Base-by-base conservation (phyloP, 2,888 invertebrate genomes). In the Troides aeacus region DNA sequence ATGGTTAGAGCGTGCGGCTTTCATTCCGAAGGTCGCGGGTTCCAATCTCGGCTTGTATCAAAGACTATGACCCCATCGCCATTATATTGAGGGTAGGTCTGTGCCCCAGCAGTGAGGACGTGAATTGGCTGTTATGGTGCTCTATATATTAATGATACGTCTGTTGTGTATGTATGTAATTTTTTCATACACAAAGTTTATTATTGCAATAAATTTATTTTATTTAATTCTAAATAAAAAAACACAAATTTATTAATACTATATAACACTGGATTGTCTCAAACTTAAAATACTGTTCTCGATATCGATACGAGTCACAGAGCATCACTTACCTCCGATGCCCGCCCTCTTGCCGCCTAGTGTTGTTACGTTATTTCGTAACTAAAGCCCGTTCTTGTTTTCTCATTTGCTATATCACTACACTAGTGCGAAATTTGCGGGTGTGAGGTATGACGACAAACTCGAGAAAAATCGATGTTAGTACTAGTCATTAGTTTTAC, bases 321-420 rank as follows among this genome's bases (percentile, higher is more conserved):
- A 59, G 60, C 21, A 68, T 66, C 67, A 66, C 72, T 67, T 58
- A 36, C 42, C 5, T 53, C 56, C 53, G 63, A 75, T 75, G 73
- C 73, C 72, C 70, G 68, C 70, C 71, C 64, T 66, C 71, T 71
- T 75, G 69, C 68, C 71, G 71, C 71, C 61, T 63, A 62, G 61
- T 56, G 59, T 59, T 68, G 64, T 73, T 76, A 75, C 70, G 72
- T 68, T 75, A 75, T 81, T 82, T 79, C 76, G 77, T 77, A 81
- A 82, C 77, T 71, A 71, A 68, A 72, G 71, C 66, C 64, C 72
- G 72, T 64, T 75, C 74, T 74, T 72, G 73, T 72, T 66, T 71
- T 64, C 64, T 67, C 58, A 62, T 71, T 64, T 64, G 61, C 61
- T 58, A 30, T 60, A 61, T 60, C 46, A 46, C 56, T 42, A 64